Base-by-base conservation (phyloP, 2,888 invertebrate genomes). In the Pollenia angustigena region DNA sequence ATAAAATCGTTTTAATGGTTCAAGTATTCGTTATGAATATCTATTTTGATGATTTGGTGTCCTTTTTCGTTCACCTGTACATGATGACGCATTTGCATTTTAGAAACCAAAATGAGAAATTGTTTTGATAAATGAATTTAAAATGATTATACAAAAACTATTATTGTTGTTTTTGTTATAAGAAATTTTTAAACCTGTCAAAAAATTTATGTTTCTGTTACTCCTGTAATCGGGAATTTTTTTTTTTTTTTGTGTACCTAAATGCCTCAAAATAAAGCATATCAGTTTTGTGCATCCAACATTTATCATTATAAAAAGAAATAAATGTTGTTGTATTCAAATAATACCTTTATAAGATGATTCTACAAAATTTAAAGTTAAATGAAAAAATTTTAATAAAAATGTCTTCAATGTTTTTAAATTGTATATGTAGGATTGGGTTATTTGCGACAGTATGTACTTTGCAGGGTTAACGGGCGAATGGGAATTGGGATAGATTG, bases 121-220 rank as follows among this genome's bases (percentile, higher is more conserved):
- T 62, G 11, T 62, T 62, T 23, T 91, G 91, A 91, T 91, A 90
- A 91, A 91, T 91, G 91, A 90, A 89, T 88, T 88, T 82, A 85
- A 88, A 90, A 89, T 91, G 91, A 91, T 88, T 91, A 86, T 88
- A 90, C 91, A 91, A 58, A 89, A 89, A 89, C 87, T 62, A 10
- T 6, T 74, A 2, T 18, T 18, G 1, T 16, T 56, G 4, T 11
- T 66, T 62, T 44, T 44, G 16, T 64, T 64, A 11, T 64, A 44
- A 16, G 18, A 32, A 42, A 54, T 14, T 42, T 74, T 48, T 16
- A 60, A 74, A 16, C n/a, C 8, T 58, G 72, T 32, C 58, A 32
- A 56, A 58, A 58, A 48, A 72, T 74, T 60, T 60, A 40, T 74
- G 12, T 32, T 48, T n/a, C 4, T 56, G 11, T 48, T 50, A 60